Base-by-base conservation (phyloP, 2,888 invertebrate species). In the Drosophila picticornis region DNA sequence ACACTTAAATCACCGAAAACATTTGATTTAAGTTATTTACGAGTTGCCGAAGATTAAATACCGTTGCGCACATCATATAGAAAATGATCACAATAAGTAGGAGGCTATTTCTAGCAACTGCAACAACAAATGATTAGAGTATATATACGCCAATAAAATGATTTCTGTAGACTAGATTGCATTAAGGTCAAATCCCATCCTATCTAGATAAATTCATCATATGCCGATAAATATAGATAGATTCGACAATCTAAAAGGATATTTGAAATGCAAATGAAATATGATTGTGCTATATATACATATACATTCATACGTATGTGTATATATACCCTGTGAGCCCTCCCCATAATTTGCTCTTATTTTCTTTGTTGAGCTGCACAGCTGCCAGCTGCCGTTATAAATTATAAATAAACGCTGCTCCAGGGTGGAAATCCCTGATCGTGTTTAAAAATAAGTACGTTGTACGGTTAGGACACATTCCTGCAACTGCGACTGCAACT, bases 341-440 rank as follows among this genome's bases (percentile, higher is more conserved):
- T 11, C 22, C 46, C 46, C 10, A 27, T 4, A 4, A 16, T 16
- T 29, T 3, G 29, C 43, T 46, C 9, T 29, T n/a, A 13, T 63
- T 27, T 25, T 38, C 19, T 38, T 22, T 31, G 10, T 25, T 32
- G 53, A 25, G n/a, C 27, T 61, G 27, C 60, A 40, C 61, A 61
- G 52, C 40, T 61, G 61, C 31, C 72, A 43, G 71, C 40, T 48
- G 69, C 27, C 25, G 16, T 3, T 25, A 6, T 5, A 58, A 22
- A 29, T 43, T 72, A 76, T 51, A 78, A 72, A 77, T 81, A 78
- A 59, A 68, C 67, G 16, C 57, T 48, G 48, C 51, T 62, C 16
- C 51, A 38, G 43, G 76, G 62, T 72, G 78, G 78, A 78, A 60
- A 72, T 78, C 64, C 61, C 38, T 31, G 29, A 68, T 77, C n/a